Evolutionary conservation across 2,797 vertebrate species (phyloP), one percentile per base, ranked within the genome.

Genomic region (Sebastes taczanowskii): DNA sequence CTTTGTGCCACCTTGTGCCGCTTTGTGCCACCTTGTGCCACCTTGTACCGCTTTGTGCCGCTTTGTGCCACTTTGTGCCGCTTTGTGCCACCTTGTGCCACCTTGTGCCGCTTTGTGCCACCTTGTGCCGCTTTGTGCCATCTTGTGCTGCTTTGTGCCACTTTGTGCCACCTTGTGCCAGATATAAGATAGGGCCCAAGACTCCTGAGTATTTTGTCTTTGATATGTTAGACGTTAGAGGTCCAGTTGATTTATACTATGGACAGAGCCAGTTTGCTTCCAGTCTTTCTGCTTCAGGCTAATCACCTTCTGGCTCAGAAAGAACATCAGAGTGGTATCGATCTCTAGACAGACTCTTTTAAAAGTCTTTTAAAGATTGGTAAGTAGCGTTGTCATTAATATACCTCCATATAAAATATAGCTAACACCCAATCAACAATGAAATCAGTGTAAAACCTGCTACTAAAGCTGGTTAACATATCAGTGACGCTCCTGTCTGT

Each of bases 11-110:
- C 30, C 2, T 11, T 11, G 32, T 34, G 4, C 10, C 10, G 0
- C 10, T 0, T 11, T 34, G 32, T 11, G 9, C 32, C 32, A 0
- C 32, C 0, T 4, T 11, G 32, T 34, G 32, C 32, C 32, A 0
- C 32, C 0, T 34, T 34, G 34, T 35, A 10, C 32, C 1, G 0
- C 32, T 0, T 1, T 11, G 34, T 34, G 34, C 34, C 4, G 0
- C 10, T 0, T 4, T 34, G 32, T 11, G 32, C 32, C 32, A 0
- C 30, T 0, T 0, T 9, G 8, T 32, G 32, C 32, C 32, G 0
- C 32, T 0, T 34, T 34, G 32, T 34, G 9, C 9, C 32, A 0
- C 9, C 0, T 4, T 34, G 32, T 34, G 32, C 32, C 1, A 0
- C 34, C 0, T 11, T 11, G 34, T 35, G 34, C 34, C 34, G 0